Percentiles rank a stretch among this genome's conserved stretches.
Conservation (phyloP, 2,888 invertebrate genomes). For the Gari tellinella region DNA sequence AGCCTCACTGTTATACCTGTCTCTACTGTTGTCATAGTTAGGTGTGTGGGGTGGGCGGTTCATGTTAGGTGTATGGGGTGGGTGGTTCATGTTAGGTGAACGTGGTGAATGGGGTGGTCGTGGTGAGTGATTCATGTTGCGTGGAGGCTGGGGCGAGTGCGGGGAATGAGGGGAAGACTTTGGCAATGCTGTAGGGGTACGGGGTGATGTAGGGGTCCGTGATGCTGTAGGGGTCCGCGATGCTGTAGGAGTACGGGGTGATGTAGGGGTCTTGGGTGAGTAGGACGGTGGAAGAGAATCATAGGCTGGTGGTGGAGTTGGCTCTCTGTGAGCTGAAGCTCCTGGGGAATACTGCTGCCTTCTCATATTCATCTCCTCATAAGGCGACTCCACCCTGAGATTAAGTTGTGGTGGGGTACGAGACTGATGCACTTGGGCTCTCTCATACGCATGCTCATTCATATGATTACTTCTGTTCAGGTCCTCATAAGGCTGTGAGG, state of each 20-base stretch:
- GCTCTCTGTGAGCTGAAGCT: too few relatives aligned
- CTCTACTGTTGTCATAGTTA: background rate
- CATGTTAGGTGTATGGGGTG: background rate
- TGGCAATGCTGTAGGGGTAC: background rate
- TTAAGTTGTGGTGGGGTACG: background rate
- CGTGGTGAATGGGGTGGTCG: constrained; percentile 12
- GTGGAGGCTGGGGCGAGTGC: background rate
- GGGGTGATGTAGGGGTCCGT: constrained; percentile 6
- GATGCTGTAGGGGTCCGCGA: background rate
- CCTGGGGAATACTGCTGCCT: background rate
- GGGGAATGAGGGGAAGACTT: background rate
- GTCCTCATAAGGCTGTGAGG: constrained; percentile 15
- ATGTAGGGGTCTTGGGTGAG: too few relatives aligned
- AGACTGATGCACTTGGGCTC: background rate
- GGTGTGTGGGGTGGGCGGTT: background rate
- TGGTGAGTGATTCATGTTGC: background rate
- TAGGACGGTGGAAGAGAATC: too few relatives aligned
- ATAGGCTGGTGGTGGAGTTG: too few relatives aligned
- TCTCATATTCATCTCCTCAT: constrained; percentile 25
- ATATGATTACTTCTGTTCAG: constrained; percentile 3
- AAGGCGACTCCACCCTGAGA: constrained; percentile 10
- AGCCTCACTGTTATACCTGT: constrained; percentile 30
- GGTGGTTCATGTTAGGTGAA: background rate
- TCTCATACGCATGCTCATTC: constrained; percentile 30
- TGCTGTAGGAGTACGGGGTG: too few relatives aligned